phyloP scores from a whole-genome alignment of 2,888 invertebrate genomes.

The Pharmacophagus antenor region DNA sequence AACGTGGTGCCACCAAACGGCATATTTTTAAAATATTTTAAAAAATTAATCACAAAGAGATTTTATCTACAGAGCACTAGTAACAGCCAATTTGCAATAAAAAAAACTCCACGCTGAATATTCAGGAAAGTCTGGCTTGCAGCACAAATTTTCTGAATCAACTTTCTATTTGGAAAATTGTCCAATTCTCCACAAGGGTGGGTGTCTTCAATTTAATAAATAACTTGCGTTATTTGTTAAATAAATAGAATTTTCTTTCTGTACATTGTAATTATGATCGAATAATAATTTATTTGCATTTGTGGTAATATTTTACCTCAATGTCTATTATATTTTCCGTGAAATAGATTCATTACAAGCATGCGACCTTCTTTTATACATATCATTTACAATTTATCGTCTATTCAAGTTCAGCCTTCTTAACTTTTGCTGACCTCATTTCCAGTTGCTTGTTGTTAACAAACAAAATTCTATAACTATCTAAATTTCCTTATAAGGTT shows the following conservation, averaged over 20 bases:
- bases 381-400: not conserved
- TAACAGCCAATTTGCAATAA: not conserved
- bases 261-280: no score
- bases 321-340: not conserved
- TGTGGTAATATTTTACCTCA: no score
- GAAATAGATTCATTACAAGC: not conserved
- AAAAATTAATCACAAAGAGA: not conserved
- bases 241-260: not conserved
- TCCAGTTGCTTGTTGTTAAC: not conserved
- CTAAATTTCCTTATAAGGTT: not conserved
- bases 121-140: not conserved
- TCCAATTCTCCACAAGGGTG: not conserved
- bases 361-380: not conserved
- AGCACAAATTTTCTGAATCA: not conserved
- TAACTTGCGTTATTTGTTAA: not conserved
- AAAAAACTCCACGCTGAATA: constrained; percentile 1
- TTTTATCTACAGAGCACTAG: not conserved
- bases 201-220: not conserved
- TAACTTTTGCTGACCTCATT: not conserved
- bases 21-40: not conserved
- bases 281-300: no score
- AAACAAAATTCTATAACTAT: not conserved
- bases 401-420: not conserved
- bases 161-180: not conserved
- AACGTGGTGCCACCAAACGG: no score